phyloP scores from a whole-genome alignment of 2,888 invertebrate species.

The Spisula solida region DNA sequence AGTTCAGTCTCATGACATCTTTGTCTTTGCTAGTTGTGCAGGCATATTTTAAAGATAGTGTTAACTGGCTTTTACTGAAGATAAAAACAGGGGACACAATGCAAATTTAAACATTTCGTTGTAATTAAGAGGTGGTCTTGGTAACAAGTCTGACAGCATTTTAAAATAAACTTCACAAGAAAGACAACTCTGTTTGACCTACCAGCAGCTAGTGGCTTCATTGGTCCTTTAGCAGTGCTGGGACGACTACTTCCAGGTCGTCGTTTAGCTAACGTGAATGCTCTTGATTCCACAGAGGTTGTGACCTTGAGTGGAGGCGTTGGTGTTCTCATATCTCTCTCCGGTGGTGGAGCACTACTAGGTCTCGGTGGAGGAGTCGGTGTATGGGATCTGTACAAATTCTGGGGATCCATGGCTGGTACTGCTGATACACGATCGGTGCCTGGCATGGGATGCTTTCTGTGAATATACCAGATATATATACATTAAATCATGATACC shows the following conservation, averaged over 20 bases:
- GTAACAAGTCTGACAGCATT: background rate
- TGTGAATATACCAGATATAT: constrained; percentile 47
- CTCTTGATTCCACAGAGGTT: constrained; percentile 63
- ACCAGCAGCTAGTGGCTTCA: constrained; percentile 70
- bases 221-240: constrained; percentile 55
- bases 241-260: constrained; percentile 54
- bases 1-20: too few species aligned
- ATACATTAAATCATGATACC: background rate
- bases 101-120: too few species aligned
- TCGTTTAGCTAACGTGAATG: constrained; percentile 56
- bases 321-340: constrained; percentile 50
- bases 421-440: constrained; percentile 77
- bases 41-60: too few species aligned
- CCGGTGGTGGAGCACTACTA: constrained; percentile 72
- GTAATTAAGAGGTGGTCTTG: too few species aligned
- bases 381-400: constrained; percentile 74
- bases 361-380: constrained; percentile 72
- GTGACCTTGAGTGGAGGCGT: constrained; percentile 64
- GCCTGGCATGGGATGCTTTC: constrained; percentile 75
- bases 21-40: too few species aligned
- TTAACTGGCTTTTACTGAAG: too few species aligned
- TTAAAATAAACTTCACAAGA: background rate
- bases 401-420: constrained; percentile 76
- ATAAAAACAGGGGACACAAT: too few species aligned
- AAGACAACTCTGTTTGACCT: background rate